phyloP scores from a whole-genome alignment of 2,113 vertebrate genomes.

The Phainopepla nitens region DNA sequence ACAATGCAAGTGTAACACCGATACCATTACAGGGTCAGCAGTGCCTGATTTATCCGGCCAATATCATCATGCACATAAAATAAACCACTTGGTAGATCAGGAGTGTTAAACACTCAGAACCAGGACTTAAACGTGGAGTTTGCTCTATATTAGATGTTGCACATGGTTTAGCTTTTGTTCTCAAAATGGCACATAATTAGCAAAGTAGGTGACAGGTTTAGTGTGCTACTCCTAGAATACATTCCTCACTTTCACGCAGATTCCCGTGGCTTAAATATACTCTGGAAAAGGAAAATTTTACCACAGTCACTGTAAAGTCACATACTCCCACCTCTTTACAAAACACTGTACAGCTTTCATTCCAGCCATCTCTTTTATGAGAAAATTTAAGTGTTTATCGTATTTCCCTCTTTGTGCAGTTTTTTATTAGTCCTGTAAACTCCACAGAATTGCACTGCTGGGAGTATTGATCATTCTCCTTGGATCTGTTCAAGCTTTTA shows the following conservation, averaged over 20 bases:
- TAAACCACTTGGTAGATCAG: background rate
- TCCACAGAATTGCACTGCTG: background rate
- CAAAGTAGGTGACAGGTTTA: background rate
- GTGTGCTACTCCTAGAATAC: background rate
- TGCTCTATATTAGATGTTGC: background rate
- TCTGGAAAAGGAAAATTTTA: background rate
- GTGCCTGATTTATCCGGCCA: background rate
- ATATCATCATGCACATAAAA: background rate
- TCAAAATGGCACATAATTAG: background rate
- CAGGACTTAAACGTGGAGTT: background rate
- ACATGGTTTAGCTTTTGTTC: background rate
- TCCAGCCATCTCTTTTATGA: background rate
- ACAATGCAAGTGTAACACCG: background rate
- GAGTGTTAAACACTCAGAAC: no score
- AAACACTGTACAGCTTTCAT: background rate
- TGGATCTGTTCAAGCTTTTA: background rate
- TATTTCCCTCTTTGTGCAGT: background rate
- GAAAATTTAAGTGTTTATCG: background rate
- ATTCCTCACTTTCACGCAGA: background rate
- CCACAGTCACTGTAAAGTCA: background rate
- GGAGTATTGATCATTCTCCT: background rate
- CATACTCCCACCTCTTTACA: background rate
- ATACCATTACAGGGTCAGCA: background rate
- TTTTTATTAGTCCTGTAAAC: background rate
- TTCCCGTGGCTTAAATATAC: background rate